phyloP scores from a whole-genome alignment of 2,113 vertebrate genomes.

The Etheostoma cragini region DNA sequence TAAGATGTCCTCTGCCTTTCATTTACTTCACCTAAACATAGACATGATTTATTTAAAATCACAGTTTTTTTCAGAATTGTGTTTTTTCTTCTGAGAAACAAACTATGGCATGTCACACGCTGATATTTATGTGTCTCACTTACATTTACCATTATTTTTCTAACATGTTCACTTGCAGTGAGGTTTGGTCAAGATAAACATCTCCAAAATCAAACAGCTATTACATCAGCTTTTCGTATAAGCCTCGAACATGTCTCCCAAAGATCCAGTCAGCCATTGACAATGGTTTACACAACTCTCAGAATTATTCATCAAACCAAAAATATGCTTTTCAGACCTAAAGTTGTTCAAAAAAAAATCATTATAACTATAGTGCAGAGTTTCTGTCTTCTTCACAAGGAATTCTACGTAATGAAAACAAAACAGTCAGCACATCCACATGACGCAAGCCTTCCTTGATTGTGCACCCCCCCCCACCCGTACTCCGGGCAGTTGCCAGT shows the following conservation, averaged over 20 bases:
- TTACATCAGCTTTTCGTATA: conserved; percentile 1
- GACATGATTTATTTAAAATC: conserved; percentile 52
- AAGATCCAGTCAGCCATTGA: neutral
- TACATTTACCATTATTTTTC: conserved; percentile 7
- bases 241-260: neutral
- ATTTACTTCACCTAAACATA: conserved; percentile 54
- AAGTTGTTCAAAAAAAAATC: too few species aligned
- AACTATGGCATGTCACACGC: neutral
- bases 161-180: conserved; percentile 7
- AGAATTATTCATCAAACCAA: too few species aligned
- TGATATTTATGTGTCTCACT: conserved; percentile 8
- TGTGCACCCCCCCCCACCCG: too few species aligned
- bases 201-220: neutral
- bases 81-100: conserved; percentile 6
- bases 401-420: too few species aligned
- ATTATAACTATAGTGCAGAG: too few species aligned
- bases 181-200: neutral
- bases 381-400: too few species aligned
- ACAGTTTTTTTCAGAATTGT: conserved; percentile 1
- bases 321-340: too few species aligned
- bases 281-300: too few species aligned
- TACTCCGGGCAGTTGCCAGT: too few species aligned
- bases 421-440: too few species aligned
- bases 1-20: conserved; percentile 53
- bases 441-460: too few species aligned